These are phyloP conservation scores for Hippasteria phrygiana DNA, from an alignment of 53 echinoderm and acorn worm genomes.

Conservation along the genomic window DNA sequence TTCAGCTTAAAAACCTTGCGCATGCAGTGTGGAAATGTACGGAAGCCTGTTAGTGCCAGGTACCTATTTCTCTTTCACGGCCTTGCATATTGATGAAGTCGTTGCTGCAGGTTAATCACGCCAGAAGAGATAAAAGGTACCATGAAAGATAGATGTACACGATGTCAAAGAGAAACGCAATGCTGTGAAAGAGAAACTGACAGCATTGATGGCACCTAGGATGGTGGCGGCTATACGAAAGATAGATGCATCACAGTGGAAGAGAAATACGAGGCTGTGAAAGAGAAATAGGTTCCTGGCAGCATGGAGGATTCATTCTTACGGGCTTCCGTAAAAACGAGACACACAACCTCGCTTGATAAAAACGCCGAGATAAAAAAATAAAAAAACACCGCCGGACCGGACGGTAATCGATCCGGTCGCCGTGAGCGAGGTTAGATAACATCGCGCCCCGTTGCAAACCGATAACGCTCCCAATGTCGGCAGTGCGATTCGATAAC, in stretches of 20 bases:
- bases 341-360: conserved; percentile 24
- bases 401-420: conserved; percentile 56
- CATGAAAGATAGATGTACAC: too few species aligned
- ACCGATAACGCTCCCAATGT: conserved; percentile 36
- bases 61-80: too few species aligned
- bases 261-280: too few species aligned
- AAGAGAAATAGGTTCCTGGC: not conserved
- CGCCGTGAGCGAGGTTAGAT: conserved; percentile 31
- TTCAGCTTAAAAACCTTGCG: not conserved
- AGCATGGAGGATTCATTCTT: not conserved
- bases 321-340: not conserved
- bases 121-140: too few species aligned
- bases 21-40: not conserved
- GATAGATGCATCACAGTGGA: too few species aligned
- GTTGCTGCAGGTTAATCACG: too few species aligned
- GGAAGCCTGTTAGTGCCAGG: too few species aligned
- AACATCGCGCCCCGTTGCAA: conserved; percentile 49
- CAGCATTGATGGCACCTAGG: too few species aligned
- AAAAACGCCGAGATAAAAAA: not conserved
- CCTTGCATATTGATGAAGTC: too few species aligned
- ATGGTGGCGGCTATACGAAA: too few species aligned
- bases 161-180: too few species aligned
- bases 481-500: not conserved
- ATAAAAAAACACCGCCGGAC: conserved; percentile 18
- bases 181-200: too few species aligned